Evolutionary conservation across 2,113 vertebrate species (phyloP).

Genomic region (Oceanites oceanicus): DNA sequence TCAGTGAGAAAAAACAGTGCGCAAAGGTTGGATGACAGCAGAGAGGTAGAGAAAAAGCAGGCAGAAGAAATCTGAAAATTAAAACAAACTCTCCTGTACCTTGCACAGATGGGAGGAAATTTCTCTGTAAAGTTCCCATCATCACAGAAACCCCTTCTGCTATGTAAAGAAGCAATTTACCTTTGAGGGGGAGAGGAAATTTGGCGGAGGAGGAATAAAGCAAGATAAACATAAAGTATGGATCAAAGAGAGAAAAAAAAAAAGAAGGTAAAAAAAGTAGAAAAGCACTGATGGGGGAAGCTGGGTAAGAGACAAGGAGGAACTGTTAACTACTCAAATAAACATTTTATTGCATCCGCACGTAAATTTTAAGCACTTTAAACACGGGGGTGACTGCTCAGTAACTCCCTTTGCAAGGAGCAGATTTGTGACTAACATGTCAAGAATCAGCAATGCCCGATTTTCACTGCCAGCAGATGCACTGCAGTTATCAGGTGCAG

Average conservation of each 20-base stretch:
- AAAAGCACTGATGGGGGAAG: not conserved
- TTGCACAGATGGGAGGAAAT: not conserved
- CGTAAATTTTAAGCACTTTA: not conserved
- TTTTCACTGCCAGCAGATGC: not conserved
- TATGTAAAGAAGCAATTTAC: not conserved
- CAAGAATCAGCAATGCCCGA: not conserved
- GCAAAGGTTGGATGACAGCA: not conserved
- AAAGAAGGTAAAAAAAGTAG: not conserved
- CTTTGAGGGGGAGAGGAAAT: not conserved
- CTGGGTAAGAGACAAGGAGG: not conserved
- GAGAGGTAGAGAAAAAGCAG: not conserved
- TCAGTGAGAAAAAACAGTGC: not conserved
- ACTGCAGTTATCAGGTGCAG: not conserved
- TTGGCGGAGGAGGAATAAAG: not conserved
- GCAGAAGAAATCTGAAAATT: not conserved
- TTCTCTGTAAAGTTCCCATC: not conserved
- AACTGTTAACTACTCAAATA: not conserved
- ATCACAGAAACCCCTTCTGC: not conserved
- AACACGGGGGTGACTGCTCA: not conserved
- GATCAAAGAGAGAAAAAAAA: not conserved
- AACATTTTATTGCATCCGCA: constrained; percentile 7
- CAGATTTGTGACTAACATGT: not conserved
- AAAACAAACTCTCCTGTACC: not conserved
- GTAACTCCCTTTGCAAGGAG: not conserved
- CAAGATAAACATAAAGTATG: not conserved